Evolutionary conservation across 2,113 vertebrate genomes (phyloP), one percentile per base, ranked within the genome.

Genomic region (Corydoras sp.): DNA sequence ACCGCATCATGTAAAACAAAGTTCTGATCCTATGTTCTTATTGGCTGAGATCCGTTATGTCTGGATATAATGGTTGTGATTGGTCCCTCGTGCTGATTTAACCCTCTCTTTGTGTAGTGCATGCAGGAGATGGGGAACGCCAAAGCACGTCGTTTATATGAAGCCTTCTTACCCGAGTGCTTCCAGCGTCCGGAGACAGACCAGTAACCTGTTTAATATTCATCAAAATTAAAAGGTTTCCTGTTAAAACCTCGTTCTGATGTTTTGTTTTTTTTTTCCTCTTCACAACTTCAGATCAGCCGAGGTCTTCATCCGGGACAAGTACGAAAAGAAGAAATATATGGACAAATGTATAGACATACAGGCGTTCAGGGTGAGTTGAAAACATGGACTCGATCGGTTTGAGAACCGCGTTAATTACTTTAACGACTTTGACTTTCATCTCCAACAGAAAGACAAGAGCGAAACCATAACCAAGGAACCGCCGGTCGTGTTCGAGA

Each of bases 71-170:
- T 51, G 8, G 11, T 9, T 51, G 11, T 24, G 49, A 51, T 11
- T 51, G 49, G 49, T 51, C 11, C 11, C 8, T 51, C 8, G 15
- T 51, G 43, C 10, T 50, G 7, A 6, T 14, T 35, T 58, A 15
- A 55, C 58, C 69, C 62, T 54, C 2, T 64, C 2, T 62, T 18
- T 73, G 10, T 75, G 3, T 86, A 98, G 97, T 94, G 94, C 72
- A 94, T 99, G 81, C 96, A 98, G 79, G 97, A 98, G 84, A 97
- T 99, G 94, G 96, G 97, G 32, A 98, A 99, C 0, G 91, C 92
- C 62, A 98, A 98, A 83, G 95, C 97, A 73, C 95, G 90, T 29
- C 92, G 94, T 58, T 91, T 99, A 1, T 98, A 98, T 0, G 97
- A 99, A 87, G 96, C 93, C 48, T 94, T 94, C 81, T 87, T 99